A percentile compares a stretch with the other conserved stretches of the same genome.
phyloP scores from a whole-genome alignment of 2,797 vertebrate genomes.

The Platalea minor region DNA sequence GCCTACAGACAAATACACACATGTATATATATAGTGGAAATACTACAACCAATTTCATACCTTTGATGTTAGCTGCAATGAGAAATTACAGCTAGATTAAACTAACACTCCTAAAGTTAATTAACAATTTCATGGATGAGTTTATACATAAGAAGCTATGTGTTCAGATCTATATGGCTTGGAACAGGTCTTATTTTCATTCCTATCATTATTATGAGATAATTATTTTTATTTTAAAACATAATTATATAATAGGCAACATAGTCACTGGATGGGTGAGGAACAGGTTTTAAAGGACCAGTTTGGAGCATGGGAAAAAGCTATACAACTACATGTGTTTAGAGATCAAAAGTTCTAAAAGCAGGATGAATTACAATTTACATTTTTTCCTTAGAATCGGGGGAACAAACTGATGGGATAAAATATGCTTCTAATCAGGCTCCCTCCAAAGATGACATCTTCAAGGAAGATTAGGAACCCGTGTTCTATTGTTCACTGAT shows the following conservation, averaged over 20 bases:
- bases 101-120: background rate
- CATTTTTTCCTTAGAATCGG: background rate
- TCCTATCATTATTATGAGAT: background rate
- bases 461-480: background rate
- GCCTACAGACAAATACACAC: background rate
- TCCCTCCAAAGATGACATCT: background rate
- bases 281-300: background rate
- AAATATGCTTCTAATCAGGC: background rate
- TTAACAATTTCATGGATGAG: background rate
- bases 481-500: background rate
- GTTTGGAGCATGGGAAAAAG: background rate
- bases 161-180: background rate
- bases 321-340: background rate
- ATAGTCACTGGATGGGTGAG: background rate
- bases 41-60: background rate
- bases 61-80: background rate
- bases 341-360: background rate
- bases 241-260: background rate
- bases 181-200: background rate
- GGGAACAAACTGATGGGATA: background rate
- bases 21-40: background rate
- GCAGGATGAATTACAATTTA: background rate
- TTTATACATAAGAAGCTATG: background rate
- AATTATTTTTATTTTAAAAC: background rate
- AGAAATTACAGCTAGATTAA: background rate